Evolutionary conservation across 2,797 vertebrate species (phyloP).

Genomic region (Sebastes paucispinis): DNA sequence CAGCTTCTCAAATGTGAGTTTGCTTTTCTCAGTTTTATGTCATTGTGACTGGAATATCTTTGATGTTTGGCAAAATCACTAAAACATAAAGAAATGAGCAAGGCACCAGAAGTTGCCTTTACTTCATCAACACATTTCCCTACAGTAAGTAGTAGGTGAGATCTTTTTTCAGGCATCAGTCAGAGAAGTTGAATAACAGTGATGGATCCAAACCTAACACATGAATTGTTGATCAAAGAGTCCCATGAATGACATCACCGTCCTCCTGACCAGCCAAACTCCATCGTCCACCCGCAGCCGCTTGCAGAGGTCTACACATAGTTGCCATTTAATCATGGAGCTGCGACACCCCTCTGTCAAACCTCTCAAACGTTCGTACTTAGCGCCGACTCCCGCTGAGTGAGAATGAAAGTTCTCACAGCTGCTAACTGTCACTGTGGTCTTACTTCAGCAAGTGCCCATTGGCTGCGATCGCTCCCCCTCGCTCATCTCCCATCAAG

Average conservation of each 20-base stretch:
- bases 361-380: conserved; percentile 63
- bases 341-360: conserved; percentile 73
- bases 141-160: not conserved
- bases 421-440: conserved; percentile 80
- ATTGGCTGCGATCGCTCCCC: conserved; percentile 61
- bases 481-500: conserved; percentile 71
- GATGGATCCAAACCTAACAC: conserved; percentile 19
- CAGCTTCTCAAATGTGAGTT: not conserved
- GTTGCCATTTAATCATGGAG: conserved; percentile 68
- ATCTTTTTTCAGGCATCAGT: conserved; percentile 8
- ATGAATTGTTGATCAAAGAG: conserved; percentile 35
- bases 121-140: not conserved
- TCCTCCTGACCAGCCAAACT: conserved; percentile 34
- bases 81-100: not conserved
- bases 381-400: conserved; percentile 60
- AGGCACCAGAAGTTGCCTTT: not conserved
- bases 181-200: not conserved
- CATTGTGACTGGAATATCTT: not conserved
- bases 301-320: conserved; percentile 60
- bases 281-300: conserved; percentile 39
- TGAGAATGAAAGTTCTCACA: conserved; percentile 77
- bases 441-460: conserved; percentile 75
- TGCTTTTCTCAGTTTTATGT: not conserved
- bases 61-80: not conserved
- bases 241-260: conserved; percentile 38